A percentile compares a stretch with the other conserved stretches of the same genome.
phyloP scores from a whole-genome alignment of 2,888 invertebrate species.

The Altica lythri region DNA sequence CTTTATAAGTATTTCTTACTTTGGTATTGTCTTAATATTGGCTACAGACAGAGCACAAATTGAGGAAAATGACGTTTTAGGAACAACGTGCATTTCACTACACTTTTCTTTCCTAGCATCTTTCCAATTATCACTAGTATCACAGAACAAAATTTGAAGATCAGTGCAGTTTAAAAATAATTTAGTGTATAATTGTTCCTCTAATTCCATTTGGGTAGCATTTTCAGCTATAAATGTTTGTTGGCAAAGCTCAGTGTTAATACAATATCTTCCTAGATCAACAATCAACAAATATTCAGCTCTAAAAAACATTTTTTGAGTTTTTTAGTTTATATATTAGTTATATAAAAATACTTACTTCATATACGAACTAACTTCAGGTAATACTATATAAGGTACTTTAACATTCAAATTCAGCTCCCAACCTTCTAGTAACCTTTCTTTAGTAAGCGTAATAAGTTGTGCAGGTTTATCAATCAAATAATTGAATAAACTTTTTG shows the following conservation, averaged over 20 bases:
- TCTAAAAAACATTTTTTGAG: slow-evolving; percentile 53
- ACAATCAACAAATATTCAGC: slow-evolving; percentile 72
- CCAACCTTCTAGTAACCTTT: slow-evolving; percentile 50
- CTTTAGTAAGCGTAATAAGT: slow-evolving; percentile 37
- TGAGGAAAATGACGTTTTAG: slow-evolving; percentile 62
- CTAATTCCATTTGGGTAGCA: slow-evolving; percentile 80
- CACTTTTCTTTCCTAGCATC: slow-evolving; percentile 71
- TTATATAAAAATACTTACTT: slow-evolving; percentile 63
- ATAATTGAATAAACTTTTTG: slow-evolving; percentile 35
- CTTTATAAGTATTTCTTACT: slow-evolving; percentile 37
- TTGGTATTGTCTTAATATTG: slow-evolving; percentile 51
- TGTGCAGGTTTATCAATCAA: slow-evolving; percentile 36
- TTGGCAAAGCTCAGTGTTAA: slow-evolving; percentile 76
- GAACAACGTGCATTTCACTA: slow-evolving; percentile 75
- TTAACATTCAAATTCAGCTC: slow-evolving; percentile 73
- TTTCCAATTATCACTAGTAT: slow-evolving; percentile 74
- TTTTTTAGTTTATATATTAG: slow-evolving; percentile 1
- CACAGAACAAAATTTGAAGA: slow-evolving; percentile 67
- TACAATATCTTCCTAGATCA: slow-evolving; percentile 71
- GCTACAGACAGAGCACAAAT: slow-evolving; percentile 50
- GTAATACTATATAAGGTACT: slow-evolving; percentile 76
- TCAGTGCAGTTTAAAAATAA: slow-evolving; percentile 72
- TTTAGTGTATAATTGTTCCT: slow-evolving; percentile 78
- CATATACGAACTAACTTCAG: slow-evolving; percentile 72
- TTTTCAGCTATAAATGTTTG: slow-evolving; percentile 70